Evolutionary conservation across 2,888 invertebrate genomes (phyloP), one percentile per base, ranked within the genome.

Genomic region (Achlya flavicornis): DNA sequence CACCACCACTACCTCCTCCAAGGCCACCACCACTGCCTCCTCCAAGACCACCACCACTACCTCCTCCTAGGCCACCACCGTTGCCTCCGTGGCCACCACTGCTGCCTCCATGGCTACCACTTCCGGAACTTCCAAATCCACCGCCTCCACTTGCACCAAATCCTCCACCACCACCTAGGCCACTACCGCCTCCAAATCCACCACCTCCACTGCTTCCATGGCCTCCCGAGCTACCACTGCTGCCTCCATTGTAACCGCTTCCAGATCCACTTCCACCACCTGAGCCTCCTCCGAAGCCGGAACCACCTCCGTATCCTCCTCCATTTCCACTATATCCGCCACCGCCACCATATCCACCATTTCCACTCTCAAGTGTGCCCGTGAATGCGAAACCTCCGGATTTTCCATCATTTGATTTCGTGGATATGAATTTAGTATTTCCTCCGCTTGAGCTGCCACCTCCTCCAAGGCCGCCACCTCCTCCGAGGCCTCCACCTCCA

Each of bases 361-460:
- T 88, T 0, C 86, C 87, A 33, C 85, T 85, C 7, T 77, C 82
- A n/a, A 89, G 70, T 1, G 80, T 80, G 19, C 93, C 93, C 35
- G 92, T 91, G 65, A 88, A 92, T 4, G 91, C 92, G 65, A 89
- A 92, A 2, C 92, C 93, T 64, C 91, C 91, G 63, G 93, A 93
- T 68, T 89, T 92, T 64, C 91, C 92, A 64, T 92, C 92, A 38
- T 89, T 86, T 26, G 91, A 90, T 69, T 89, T 86, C 0, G 89
- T 87, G 66, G 85, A 88, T 33, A 92, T 80, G 1, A 85, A 80
- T 77, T 91, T 90, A 63, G 83, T 84, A 57, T 80, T 79, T 59
- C 70, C 76, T 33, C 77, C 81, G 3, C 83, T 78, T 7, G 79
- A 63, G 14, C 78, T 76, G 5, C 76, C 66, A 62, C 78, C 74